Percentiles rank a stretch among this genome's conserved stretches.
Conservation (phyloP, 1,140 invertebrate species). For the Drosophila auraria region DNA sequence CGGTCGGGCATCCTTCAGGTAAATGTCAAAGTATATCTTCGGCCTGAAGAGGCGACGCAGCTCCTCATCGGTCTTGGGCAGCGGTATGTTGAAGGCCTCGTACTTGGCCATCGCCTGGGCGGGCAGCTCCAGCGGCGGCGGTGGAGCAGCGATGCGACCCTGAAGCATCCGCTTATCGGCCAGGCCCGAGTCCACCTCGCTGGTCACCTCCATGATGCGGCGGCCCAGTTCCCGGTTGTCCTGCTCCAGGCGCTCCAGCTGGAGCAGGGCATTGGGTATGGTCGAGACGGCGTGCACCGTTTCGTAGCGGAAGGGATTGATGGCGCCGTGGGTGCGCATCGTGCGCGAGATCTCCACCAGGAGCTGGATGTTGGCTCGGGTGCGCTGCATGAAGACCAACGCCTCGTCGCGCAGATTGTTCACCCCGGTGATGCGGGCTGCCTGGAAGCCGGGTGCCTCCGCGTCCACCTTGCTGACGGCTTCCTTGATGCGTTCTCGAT, state of each 20-base stretch:
- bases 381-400: constrained; percentile 55
- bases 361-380: constrained; percentile 59
- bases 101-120: constrained; percentile 55
- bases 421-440: constrained; percentile 40
- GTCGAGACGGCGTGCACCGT: constrained; percentile 16
- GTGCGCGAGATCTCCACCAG: constrained; percentile 50
- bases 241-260: constrained; percentile 46
- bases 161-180: neutral
- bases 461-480: constrained; percentile 42
- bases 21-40: constrained; percentile 65
- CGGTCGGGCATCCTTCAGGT: constrained; percentile 52
- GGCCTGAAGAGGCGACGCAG: constrained; percentile 63
- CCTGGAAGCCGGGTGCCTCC: constrained; percentile 38
- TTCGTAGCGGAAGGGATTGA: constrained; percentile 61
- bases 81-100: constrained; percentile 32
- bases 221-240: constrained; percentile 51
- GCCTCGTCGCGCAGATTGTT: constrained; percentile 50
- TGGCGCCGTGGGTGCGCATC: constrained; percentile 56
- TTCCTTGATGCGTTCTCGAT: constrained; percentile 51
- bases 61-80: constrained; percentile 44
- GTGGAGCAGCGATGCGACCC: neutral
- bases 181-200: constrained; percentile 54
- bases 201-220: constrained; percentile 32
- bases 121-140: constrained; percentile 30
- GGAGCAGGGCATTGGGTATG: constrained; percentile 28